Percentiles rank a stretch among this genome's conserved stretches.
Evolutionary conservation across 2,113 vertebrate genomes (phyloP).

Genomic region (Neopipo cinnamomea): DNA sequence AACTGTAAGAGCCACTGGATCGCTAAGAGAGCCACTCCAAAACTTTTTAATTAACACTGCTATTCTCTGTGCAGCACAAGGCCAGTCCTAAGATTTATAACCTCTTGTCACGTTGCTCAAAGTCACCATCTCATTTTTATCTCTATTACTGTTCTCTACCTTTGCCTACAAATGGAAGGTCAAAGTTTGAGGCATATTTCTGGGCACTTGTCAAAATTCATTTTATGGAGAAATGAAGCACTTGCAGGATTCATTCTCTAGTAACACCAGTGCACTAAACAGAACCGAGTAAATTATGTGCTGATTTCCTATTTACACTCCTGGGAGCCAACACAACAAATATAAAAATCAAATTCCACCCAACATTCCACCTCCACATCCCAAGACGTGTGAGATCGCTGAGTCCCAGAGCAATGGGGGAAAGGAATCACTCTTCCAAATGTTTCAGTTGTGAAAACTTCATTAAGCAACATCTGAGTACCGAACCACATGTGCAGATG

Average conservation of each 20-base stretch:
- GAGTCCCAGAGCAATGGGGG: neutral
- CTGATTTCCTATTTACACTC: neutral
- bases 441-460: neutral
- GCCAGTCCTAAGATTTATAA: neutral
- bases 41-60: slow-evolving; percentile 24
- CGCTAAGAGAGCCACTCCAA: neutral
- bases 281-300: slow-evolving; percentile 29
- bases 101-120: neutral
- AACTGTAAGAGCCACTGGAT: neutral
- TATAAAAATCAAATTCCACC: neutral
- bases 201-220: slow-evolving; percentile 59
- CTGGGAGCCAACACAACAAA: neutral
- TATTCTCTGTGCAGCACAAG: neutral
- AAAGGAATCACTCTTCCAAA: neutral
- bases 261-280: slow-evolving; percentile 5
- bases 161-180: slow-evolving; percentile 57
- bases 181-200: slow-evolving; percentile 52
- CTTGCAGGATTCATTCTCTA: slow-evolving; percentile 20
- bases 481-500: neutral
- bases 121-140: slow-evolving; percentile 22
- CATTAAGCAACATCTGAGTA: neutral
- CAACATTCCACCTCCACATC: neutral
- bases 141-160: slow-evolving; percentile 32
- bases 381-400: accelerated
- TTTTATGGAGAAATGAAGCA: slow-evolving; percentile 46